Percentiles rank a stretch among this genome's conserved stretches.
These are phyloP conservation scores for Neodiprion pinetum DNA, from an alignment of 1,140 invertebrate species.

Conservation along the genomic window DNA sequence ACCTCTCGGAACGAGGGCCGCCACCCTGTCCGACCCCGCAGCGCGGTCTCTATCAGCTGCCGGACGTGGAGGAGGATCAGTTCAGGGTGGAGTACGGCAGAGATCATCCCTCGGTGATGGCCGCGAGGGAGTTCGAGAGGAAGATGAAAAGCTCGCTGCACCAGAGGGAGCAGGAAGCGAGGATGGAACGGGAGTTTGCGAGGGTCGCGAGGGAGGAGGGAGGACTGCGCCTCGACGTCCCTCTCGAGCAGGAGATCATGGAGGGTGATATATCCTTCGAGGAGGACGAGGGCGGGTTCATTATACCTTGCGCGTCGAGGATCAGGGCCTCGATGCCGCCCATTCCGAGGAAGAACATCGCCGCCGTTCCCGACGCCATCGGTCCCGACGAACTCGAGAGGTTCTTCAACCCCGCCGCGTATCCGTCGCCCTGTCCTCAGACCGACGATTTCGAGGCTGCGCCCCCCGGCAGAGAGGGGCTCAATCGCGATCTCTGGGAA, in stretches of 20 bases:
- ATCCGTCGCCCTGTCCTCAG: conserved; percentile 23
- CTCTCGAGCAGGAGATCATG: conserved; percentile 31
- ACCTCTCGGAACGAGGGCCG: conserved; percentile 15
- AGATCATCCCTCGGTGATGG: conserved; percentile 34
- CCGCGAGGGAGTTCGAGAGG: conserved; percentile 30
- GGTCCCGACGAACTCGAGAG: conserved; percentile 35
- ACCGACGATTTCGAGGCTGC: conserved; percentile 6
- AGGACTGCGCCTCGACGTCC: conserved; percentile 25
- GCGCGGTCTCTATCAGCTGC: conserved; percentile 22
- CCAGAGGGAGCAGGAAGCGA: conserved; percentile 22
- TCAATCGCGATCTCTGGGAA: conserved; percentile 35
- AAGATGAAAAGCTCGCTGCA: conserved; percentile 19
- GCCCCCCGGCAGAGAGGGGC: conserved; percentile 25
- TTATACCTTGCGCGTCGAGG: conserved; percentile 26
- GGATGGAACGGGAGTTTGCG: conserved; percentile 28
- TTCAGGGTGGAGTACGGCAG: conserved; percentile 29
- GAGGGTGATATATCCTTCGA: conserved; percentile 33
- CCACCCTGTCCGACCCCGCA: background rate
- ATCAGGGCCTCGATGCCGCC: conserved; percentile 26
- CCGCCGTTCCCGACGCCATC: background rate
- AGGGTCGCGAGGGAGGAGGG: conserved; percentile 15
- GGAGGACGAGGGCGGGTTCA: conserved; percentile 24
- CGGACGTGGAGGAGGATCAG: conserved; percentile 26
- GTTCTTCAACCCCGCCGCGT: conserved; percentile 38
- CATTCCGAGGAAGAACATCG: background rate